These are phyloP conservation scores for Planiliza haematocheilus DNA, from an alignment of 2,113 vertebrate genomes.

Conservation along the genomic window DNA sequence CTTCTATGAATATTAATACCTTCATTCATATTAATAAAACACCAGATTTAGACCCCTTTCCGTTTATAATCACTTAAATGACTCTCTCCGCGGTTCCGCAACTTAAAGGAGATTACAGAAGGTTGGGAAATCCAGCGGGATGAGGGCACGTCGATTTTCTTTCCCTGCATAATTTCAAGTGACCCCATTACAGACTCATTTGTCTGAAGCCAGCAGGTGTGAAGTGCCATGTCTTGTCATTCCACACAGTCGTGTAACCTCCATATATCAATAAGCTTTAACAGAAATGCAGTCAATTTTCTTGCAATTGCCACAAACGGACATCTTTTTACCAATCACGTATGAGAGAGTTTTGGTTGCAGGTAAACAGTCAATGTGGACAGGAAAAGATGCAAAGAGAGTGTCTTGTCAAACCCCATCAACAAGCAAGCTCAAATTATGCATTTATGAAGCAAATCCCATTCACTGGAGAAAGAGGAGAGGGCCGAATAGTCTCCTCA, in stretches of 20 bases:
- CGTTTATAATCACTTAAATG: slow-evolving; percentile 12
- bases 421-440: no score
- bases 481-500: no score
- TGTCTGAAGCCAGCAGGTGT: neutral
- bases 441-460: no score
- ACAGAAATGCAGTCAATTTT: neutral
- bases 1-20: slow-evolving; percentile 29
- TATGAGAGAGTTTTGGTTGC: no score
- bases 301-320: no score
- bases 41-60: neutral
- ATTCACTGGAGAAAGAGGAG: no score
- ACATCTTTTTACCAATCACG: no score
- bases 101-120: slow-evolving; percentile 16
- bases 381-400: no score
- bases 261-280: neutral
- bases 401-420: no score
- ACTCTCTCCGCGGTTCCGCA: neutral
- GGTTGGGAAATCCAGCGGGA: neutral
- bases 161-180: neutral
- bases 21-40: slow-evolving; percentile 30
- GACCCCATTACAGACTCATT: neutral
- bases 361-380: no score
- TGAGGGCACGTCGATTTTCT: neutral
- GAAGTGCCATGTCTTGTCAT: slow-evolving; percentile 13
- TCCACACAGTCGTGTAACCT: slow-evolving; percentile 22